Base-by-base conservation (phyloP, 23 tunicate genomes). In the Diplosoma virens region DNA sequence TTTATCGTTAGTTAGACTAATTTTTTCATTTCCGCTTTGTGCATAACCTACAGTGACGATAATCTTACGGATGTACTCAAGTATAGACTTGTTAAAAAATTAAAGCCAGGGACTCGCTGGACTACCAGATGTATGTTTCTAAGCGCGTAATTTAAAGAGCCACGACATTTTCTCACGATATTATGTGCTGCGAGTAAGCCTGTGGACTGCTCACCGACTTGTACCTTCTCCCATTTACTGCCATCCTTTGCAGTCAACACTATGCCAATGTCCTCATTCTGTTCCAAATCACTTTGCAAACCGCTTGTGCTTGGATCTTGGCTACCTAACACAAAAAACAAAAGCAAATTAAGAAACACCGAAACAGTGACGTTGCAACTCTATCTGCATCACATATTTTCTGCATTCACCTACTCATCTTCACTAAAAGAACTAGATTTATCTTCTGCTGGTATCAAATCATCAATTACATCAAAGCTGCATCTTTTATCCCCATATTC, bases 381-480 rank as follows among this genome's bases (percentile, higher is more conserved):
- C 50, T 14, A 41, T 41, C 50, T 41, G 50, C 50, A 41, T 14
- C 50, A 41, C 14, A 41, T 41, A 7, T 14, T 9, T 41, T 9
- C 50, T 41, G 50, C 50, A 41, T 41, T 41, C 50, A 41, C 50
- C 9, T 41, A 7, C 11, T 14, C 50, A 41, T 41, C 50, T 41
- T 41, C 70, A 63, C 70, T 63, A 25, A 36, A 63, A 63, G 70
- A 63, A 36, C 35, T 63, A 63, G 36, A 63, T 41, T 41, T 14
- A 41, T 41, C 50, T 41, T 9, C 50, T 41, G 50, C 50, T 41
- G 14, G 14, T 41, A 41, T 41, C 11, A 41, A 41, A 41, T 41
- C 50, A 41, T 7, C 50, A 41, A 41, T 14, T 41, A 14, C n/a
- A n/a, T n/a, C n/a, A n/a, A n/a, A n/a, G n/a, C n/a, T n/a, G n/a